Evolutionary conservation across 2,797 vertebrate species (phyloP), one percentile per base, ranked within the genome.

Genomic region (Helarctos malayanus): DNA sequence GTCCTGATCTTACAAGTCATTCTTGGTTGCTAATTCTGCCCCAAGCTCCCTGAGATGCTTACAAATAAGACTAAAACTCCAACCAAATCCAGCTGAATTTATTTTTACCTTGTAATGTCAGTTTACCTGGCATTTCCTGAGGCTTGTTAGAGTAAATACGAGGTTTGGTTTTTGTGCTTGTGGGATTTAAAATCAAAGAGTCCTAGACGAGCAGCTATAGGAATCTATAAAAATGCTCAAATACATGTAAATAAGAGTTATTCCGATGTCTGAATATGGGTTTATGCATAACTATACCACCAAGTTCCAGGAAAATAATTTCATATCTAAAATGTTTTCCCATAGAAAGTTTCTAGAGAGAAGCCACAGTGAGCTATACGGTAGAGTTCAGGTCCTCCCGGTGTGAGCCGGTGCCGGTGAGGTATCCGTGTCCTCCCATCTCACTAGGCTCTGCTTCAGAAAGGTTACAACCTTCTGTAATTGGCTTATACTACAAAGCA

Each of bases 401-500:
- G 32, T 5, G 45, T 87, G 91, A 95, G 12, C 95, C 16, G 35
- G 29, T 13, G 25, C 15, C 73, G 15, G 63, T 2, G 5, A 86
- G 52, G 41, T 91, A 80, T 41, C 29, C 16, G 27, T 59, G 35
- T 45, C 57, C 25, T 79, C 54, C 86, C 86, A 21, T 76, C 47
- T 91, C 52, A 29, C 7, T 57, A 14, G 2, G 25, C 32, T 56
- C 16, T 63, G 18, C 88, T 38, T 96, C 61, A 32, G 80, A 13
- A 13, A 89, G 92, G 90, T 92, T 80, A 89, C 71, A 19, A 65
- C 93, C 84, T 90, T n/a, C 82, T 75, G 2, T 97, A 95, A 94
- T 83, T 92, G 61, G 89, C 97, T 97, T 95, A 96, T 9, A 7
- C 71, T 87, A 16, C 80, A 97, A 96, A 93, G 94, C 21, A 11